phyloP scores from a whole-genome alignment of 2,113 vertebrate species.

The Oostethus manadensis region DNA sequence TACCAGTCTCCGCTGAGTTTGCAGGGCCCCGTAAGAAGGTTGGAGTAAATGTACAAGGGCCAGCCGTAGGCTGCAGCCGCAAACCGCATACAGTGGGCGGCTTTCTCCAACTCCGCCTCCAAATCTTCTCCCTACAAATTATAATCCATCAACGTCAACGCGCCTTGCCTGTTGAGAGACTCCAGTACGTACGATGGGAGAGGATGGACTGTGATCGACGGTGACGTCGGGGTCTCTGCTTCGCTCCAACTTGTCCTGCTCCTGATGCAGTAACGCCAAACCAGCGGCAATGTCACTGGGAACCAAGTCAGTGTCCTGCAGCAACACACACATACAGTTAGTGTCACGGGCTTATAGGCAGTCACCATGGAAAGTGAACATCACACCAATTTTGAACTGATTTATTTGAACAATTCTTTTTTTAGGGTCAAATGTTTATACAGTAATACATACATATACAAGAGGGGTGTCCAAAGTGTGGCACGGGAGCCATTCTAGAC shows the following conservation, averaged over 20 bases:
- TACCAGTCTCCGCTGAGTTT: constrained; percentile 87
- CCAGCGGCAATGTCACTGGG: constrained; percentile 94
- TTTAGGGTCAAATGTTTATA: too few relatives aligned
- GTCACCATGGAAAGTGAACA: too few relatives aligned
- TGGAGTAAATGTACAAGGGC: constrained; percentile 87
- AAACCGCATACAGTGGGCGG: constrained; percentile 87
- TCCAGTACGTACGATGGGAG: constrained; percentile 70
- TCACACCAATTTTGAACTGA: neutral
- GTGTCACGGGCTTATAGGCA: too few relatives aligned
- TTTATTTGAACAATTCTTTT: too few relatives aligned
- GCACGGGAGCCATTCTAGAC: too few relatives aligned
- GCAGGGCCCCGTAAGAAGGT: constrained; percentile 82
- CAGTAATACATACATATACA: too few relatives aligned
- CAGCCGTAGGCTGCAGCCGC: constrained; percentile 92
- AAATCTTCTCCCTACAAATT: constrained; percentile 75
- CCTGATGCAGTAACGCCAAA: constrained; percentile 89
- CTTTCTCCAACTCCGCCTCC: constrained; percentile 82
- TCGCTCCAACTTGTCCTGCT: constrained; percentile 83
- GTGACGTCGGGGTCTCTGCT: constrained; percentile 76
- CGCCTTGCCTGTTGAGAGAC: neutral
- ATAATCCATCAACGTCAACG: neutral
- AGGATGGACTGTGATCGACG: constrained; percentile 69
- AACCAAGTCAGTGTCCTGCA: constrained; percentile 93
- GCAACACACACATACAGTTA: constrained; percentile 11
- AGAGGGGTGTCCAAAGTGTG: too few relatives aligned